Base-by-base conservation (phyloP, 2,797 vertebrate species). In the Cossypha dichroa region DNA sequence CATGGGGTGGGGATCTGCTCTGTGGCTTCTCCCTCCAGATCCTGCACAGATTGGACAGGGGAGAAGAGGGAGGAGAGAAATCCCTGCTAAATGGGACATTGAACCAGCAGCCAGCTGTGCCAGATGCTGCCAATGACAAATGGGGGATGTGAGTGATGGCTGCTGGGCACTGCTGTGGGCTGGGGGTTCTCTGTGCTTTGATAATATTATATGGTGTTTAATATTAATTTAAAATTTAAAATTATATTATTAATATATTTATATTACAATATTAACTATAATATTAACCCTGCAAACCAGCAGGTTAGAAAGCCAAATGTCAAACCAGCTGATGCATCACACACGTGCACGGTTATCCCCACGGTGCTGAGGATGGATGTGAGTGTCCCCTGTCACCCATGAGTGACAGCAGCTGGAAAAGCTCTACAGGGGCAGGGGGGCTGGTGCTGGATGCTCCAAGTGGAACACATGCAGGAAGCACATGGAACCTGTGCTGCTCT, bases 291-390 rank as follows among this genome's bases (percentile, higher is more conserved):
- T 41, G 72, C 52, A 36, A 54, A 68, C 16, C 78, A 84, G 62
- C 78, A 73, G 66, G 85, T 29, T 21, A 38, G 72, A 75, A 72
- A 87, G 66, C 13, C 74, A 16, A 43, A 48, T 3, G 34, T 38
- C 26, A 4, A 3, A 36, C 1, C 8, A 31, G 9, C 0, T 3
- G 72, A 11, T 1, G 62, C 29, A 46, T 10, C 40, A 20, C 46
- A 29, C 0, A 4, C 15, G 3, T 0, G 28, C 7, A 11, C 1
- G 6, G 74, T 8, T 4, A 3, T 25, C 22, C 4, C 36, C 4
- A 3, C 0, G 1, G 38, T 1, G 67, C 41, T 20, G 34, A 3
- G 13, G 72, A 20, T 2, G 66, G 80, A 29, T 7, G 28, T 0
- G 69, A 21, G 20, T 45, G 43, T 21, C 43, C 43, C 43, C 12